Evolutionary conservation across 2,797 vertebrate genomes (phyloP), one percentile per base, ranked within the genome.

Genomic region (Mycteria americana): DNA sequence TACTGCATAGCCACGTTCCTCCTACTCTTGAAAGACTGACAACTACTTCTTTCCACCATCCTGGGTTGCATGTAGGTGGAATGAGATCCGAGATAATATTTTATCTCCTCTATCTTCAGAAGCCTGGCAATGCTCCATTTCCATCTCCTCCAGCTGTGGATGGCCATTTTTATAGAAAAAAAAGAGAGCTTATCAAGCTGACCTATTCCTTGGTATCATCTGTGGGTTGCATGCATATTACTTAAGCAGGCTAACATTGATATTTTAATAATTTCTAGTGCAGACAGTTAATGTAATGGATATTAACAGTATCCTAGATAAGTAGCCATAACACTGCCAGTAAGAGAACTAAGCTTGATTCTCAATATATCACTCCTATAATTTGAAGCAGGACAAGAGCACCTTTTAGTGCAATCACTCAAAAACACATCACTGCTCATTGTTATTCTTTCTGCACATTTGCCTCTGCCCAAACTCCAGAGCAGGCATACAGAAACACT

Each of bases 21-120:
- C 94, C 95, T 89, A 92, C 95, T 95, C 89, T 48, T 64, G 56
- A 63, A 79, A 80, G 89, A 89, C 85, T 96, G 91, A 91, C 91
- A 96, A 92, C 87, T 48, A 23, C 60, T 95, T 75, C 65, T 65
- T 86, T 76, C 85, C 87, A 91, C 68, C 94, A 93, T 60, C 65
- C 89, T 41, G 56, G 19, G 46, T 19, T 83, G 85, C 56, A 89
- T 5, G 81, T 97, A 93, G 95, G 92, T 94, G 89, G 94, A 93
- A 80, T 45, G 24, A 96, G 86, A 97, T 73, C 48, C 33, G 68
- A 94, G 78, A 93, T 77, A 96, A 85, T 92, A 79, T 31, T 85
- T 6, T 77, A 51, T 57, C 80, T 77, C 35, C 43, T 69, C 60
- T 80, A 25, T 64, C 60, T 96, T 94, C 89, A 85, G 84, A 85